A percentile compares a stretch with the other conserved stretches of the same genome.
phyloP scores from a whole-genome alignment of 2,797 vertebrate genomes.

The Eulemur rubriventer region DNA sequence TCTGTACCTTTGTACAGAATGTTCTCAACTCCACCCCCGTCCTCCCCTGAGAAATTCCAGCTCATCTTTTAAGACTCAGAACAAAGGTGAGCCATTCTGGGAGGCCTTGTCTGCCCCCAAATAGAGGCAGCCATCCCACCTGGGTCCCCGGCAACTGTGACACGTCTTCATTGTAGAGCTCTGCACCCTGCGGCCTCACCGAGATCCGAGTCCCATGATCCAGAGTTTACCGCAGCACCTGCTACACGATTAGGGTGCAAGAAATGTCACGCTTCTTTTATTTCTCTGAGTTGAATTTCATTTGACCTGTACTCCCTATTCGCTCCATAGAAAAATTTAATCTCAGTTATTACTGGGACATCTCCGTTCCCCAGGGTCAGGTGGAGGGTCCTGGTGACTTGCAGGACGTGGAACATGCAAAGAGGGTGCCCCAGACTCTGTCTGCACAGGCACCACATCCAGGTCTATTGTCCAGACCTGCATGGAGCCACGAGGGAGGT shows the following conservation, averaged over 20 bases:
- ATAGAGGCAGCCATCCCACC: not conserved
- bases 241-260: not conserved
- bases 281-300: not conserved
- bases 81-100: conserved; percentile 7
- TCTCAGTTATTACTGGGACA: not conserved
- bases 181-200: not conserved
- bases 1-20: conserved; percentile 26
- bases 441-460: not conserved
- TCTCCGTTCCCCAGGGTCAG: not conserved
- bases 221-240: not conserved
- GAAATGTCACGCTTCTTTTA: not conserved
- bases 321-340: not conserved
- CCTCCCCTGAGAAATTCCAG: conserved; percentile 27
- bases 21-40: not conserved
- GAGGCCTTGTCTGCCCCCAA: not conserved
- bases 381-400: not conserved
- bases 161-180: not conserved
- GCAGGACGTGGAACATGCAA: not conserved
- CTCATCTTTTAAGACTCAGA: conserved; percentile 25
- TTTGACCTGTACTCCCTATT: not conserved
- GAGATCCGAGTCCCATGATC: not conserved
- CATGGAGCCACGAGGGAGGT: not conserved
- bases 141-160: not conserved
- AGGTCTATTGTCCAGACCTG: not conserved
- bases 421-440: not conserved